Percentiles rank a stretch among this genome's conserved stretches.
phyloP scores from a whole-genome alignment of 2,888 invertebrate species.

The Hoplodrina blanda region DNA sequence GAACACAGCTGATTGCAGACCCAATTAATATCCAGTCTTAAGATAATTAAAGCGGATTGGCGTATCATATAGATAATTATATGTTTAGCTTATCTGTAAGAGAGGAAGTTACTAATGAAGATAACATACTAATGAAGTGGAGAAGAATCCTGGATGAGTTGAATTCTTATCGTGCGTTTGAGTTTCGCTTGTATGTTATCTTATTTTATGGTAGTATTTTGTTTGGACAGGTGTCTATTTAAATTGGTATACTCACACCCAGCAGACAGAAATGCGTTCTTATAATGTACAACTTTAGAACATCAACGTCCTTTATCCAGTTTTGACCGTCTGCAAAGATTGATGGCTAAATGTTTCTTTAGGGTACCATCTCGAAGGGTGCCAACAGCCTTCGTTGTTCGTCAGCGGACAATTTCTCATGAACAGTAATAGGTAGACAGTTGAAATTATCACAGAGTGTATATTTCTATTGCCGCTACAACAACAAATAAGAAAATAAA shows the following conservation, averaged over 20 bases:
- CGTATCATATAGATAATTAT: too few relatives aligned
- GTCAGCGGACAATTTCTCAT: too few relatives aligned
- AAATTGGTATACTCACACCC: background rate
- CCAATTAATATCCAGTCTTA: background rate
- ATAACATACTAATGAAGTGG: background rate
- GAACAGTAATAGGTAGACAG: too few relatives aligned
- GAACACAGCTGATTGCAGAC: constrained; percentile 15
- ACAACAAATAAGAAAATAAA: too few relatives aligned
- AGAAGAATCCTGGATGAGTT: background rate
- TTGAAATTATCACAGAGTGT: too few relatives aligned
- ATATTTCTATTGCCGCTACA: too few relatives aligned
- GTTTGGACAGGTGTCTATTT: background rate
- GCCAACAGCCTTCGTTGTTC: too few relatives aligned
- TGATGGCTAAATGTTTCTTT: too few relatives aligned
- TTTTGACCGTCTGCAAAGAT: too few relatives aligned
- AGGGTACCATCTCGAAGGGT: too few relatives aligned
- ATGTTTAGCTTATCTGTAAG: background rate
- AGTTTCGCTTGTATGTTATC: background rate
- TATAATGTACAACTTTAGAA: background rate
- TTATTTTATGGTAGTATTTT: background rate
- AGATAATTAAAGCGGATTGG: constrained; percentile 7
- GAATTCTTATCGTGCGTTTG: background rate
- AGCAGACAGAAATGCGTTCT: background rate
- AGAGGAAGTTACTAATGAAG: background rate
- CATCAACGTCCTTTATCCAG: background rate